Base-by-base conservation (phyloP, 2,888 invertebrate species). In the Tanaodytes sp. region DNA sequence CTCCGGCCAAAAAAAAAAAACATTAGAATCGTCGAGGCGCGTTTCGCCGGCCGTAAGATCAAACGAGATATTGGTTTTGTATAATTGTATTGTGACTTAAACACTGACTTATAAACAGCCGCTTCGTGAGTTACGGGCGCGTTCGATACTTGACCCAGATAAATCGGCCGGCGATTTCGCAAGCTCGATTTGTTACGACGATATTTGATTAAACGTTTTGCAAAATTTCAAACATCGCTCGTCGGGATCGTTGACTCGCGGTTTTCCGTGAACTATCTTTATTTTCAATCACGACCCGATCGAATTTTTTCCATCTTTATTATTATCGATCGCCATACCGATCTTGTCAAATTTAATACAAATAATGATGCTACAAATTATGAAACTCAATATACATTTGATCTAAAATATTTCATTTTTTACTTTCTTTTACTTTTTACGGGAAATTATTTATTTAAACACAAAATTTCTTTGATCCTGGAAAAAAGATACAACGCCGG, bases 71-170 rank as follows among this genome's bases (percentile, higher is more conserved):
- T 71, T 59, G 63, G 66, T 63, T 66, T 46, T n/a, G n/a, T n/a
- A 63, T 66, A 71, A 71, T 71, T 71, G 71, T 71, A 63, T 66
- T 58, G 66, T 58, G 66, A 66, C 63, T 66, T 66, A n/a, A n/a
- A n/a, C n/a, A n/a, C n/a, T n/a, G n/a, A n/a, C n/a, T 58, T 63
- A 71, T 71, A 71, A 66, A 71, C 45, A 66, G 65, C 58, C 19
- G 66, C 62, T 62, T 71, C 66, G 65, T 71, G 71, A 71, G 65
- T 71, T 71, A 66, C 58, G 63, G 62, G 55, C 57, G 65, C 65
- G 58, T 71, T 66, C 71, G 62, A 71, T 70, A 61, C 37, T 65
- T 65, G 70, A 70, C 70, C 65, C 45, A 65, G 54, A 70, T 70
- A 57, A 65, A 57, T 61, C 52, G 51, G 45, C 64, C 55, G 48